Conservation (phyloP, 2,888 invertebrate species). For the Drosophila limbata region DNA sequence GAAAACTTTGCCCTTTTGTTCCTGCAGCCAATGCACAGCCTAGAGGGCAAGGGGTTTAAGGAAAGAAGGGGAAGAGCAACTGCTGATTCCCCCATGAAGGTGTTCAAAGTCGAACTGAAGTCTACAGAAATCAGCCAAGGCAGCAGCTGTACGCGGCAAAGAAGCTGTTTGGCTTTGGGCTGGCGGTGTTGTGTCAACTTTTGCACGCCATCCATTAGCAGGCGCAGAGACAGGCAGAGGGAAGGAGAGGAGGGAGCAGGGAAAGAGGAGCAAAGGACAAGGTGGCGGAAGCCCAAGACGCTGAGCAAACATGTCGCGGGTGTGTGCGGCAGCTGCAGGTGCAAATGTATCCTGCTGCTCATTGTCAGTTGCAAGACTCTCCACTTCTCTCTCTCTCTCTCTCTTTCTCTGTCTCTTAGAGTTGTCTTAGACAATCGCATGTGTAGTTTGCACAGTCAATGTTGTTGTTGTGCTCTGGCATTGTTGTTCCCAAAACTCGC, state of each 20-base stretch:
- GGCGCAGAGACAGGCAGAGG: not conserved
- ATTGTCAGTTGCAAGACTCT: conserved; percentile 69
- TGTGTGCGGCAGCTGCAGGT: conserved; percentile 50
- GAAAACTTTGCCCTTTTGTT: conserved; percentile 75
- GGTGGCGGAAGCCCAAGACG: conserved; percentile 62
- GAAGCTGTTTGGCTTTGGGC: conserved; percentile 68
- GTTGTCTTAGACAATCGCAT: conserved; percentile 77
- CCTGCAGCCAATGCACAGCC: conserved; percentile 32
- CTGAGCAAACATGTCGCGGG: conserved; percentile 73
- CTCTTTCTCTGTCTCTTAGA: not conserved
- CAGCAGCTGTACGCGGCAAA: conserved; percentile 66
- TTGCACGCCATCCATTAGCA: conserved; percentile 76
- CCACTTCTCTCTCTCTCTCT: not conserved
- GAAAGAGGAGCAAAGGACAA: conserved; percentile 13
- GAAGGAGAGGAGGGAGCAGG: not conserved
- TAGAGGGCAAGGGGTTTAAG: not conserved
- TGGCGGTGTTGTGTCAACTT: conserved; percentile 77
- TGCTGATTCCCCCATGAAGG: conserved; percentile 12
- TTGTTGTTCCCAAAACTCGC: conserved; percentile 84
- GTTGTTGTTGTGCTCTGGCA: conserved; percentile 50
- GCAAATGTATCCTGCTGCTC: conserved; percentile 78
- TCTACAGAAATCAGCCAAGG: conserved; percentile 36
- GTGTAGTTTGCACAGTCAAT: conserved; percentile 58
- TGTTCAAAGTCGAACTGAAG: conserved; percentile 39
- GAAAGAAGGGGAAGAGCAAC: not conserved